These are phyloP conservation scores for Chloroclysta siterata DNA, from an alignment of 2,888 invertebrate species.

Conservation along the genomic window DNA sequence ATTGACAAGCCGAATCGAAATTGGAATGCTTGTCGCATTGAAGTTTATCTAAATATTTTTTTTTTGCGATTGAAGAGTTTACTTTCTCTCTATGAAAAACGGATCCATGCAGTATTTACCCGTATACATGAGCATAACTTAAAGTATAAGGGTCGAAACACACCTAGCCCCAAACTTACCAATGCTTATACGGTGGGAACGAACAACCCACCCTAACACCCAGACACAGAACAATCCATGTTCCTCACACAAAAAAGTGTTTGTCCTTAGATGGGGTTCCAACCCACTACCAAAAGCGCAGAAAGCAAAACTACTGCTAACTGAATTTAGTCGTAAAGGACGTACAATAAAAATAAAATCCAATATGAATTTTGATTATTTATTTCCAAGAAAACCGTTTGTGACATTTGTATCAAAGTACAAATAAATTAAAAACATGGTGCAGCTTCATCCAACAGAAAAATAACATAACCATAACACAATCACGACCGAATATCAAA, in stretches of 20 bases:
- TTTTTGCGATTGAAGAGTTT: constrained; percentile 11
- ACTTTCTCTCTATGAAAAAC: neutral
- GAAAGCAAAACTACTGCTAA: too few relatives aligned
- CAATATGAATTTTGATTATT: constrained; percentile 43
- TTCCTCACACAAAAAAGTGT: too few relatives aligned
- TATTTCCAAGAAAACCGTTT: constrained; percentile 50
- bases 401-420: constrained; percentile 54
- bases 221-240: too few relatives aligned
- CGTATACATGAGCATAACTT: neutral
- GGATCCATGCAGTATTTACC: neutral
- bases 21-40: constrained; percentile 33
- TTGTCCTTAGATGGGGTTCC: too few relatives aligned
- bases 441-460: constrained; percentile 3
- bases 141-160: neutral
- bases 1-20: constrained; percentile 49
- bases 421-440: constrained; percentile 10
- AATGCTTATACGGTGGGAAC: too few relatives aligned
- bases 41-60: constrained; percentile 20
- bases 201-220: too few relatives aligned
- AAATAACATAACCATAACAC: neutral
- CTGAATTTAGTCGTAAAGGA: too few relatives aligned
- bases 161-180: too few relatives aligned
- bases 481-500: neutral
- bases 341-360: neutral
- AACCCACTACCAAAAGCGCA: too few relatives aligned